phyloP scores from a whole-genome alignment of 1,140 invertebrate genomes.

The Nylanderia fulva region DNA sequence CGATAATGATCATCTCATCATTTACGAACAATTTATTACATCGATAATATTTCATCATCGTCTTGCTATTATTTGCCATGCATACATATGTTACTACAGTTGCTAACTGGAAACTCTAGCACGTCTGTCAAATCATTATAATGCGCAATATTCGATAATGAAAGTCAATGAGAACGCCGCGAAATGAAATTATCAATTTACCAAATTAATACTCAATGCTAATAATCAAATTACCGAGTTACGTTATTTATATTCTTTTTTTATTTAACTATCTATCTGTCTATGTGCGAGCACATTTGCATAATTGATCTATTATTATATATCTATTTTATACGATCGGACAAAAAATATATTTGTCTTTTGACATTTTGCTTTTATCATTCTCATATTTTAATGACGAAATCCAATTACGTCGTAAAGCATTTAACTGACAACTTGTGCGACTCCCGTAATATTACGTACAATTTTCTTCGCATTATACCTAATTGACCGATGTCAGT shows the following conservation, averaged over 20 bases:
- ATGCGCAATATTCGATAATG: background rate
- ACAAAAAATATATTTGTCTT: background rate
- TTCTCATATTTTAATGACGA: constrained; percentile 18
- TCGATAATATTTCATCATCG: constrained; percentile 32
- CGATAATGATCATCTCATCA: constrained; percentile 33
- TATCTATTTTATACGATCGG: background rate
- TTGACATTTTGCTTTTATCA: constrained; percentile 7
- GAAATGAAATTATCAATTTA: background rate
- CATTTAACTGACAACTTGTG: constrained; percentile 59
- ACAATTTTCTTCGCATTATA: constrained; percentile 76
- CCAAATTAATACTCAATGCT: background rate
- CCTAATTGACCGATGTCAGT: constrained; percentile 74
- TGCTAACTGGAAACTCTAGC: background rate
- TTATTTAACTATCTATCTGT: background rate
- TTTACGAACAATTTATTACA: constrained; percentile 31
- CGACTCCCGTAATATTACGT: constrained; percentile 51
- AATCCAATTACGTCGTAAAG: constrained; percentile 56
- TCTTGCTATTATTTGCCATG: background rate
- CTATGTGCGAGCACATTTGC: background rate
- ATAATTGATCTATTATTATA: no score
- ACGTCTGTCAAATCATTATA: background rate
- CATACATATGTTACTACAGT: background rate
- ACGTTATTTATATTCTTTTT: background rate
- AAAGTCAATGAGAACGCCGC: background rate
- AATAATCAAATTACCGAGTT: background rate